Conservation (phyloP, 1,140 invertebrate genomes). For the Neuroterus valhalla region DNA sequence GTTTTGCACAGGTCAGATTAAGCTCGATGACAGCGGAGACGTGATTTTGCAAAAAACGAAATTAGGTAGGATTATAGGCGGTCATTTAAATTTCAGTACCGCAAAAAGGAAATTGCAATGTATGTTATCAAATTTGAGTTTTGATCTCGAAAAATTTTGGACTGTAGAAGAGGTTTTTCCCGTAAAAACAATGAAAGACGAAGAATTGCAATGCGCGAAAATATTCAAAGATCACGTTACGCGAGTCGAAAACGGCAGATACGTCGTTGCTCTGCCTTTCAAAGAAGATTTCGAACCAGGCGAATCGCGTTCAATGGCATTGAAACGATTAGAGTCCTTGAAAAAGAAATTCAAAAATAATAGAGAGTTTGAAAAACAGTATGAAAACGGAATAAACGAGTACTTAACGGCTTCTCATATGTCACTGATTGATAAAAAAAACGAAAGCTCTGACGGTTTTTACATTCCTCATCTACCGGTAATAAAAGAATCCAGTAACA, state of each 20-base stretch:
- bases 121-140: not conserved
- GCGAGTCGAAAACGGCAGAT: constrained; percentile 49
- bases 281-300: constrained; percentile 27
- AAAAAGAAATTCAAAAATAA: constrained; percentile 35
- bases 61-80: constrained; percentile 36
- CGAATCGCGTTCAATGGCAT: not conserved
- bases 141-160: not conserved
- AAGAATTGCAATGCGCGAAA: constrained; percentile 40
- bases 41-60: constrained; percentile 37
- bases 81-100: not conserved
- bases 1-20: constrained; percentile 35
- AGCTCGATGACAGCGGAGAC: constrained; percentile 25
- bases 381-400: constrained; percentile 28
- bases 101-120: not conserved
- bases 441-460: too few species aligned
- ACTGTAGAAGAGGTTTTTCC: not conserved
- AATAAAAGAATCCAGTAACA: too few species aligned
- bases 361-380: constrained; percentile 25
- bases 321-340: constrained; percentile 30
- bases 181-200: too few species aligned
- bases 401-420: constrained; percentile 32
- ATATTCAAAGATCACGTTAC: constrained; percentile 48
- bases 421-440: constrained; percentile 5
- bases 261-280: constrained; percentile 52
- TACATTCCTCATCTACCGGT: too few species aligned